phyloP scores from a whole-genome alignment of 1,140 invertebrate species.

The Lordiphosa clarofinis region DNA sequence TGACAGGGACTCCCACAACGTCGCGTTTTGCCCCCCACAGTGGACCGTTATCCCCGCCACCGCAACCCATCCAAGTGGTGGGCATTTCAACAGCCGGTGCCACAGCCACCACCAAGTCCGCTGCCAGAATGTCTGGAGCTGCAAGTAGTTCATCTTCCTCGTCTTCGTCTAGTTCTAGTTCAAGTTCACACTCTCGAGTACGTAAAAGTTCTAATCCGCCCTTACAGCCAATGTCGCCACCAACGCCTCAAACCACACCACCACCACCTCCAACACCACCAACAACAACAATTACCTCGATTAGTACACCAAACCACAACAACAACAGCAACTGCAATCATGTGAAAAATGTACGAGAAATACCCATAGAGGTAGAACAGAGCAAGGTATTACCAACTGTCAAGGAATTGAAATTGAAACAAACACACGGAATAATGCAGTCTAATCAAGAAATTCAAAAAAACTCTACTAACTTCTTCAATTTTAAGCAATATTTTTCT shows the following conservation, averaged over 20 bases:
- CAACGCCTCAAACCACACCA: conserved; percentile 16
- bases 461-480: no score
- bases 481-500: no score
- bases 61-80: conserved; percentile 71
- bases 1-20: conserved; percentile 42
- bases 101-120: conserved; percentile 23
- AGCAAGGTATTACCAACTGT: conserved; percentile 62
- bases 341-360: conserved; percentile 72
- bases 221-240: conserved; percentile 55
- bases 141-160: conserved; percentile 31
- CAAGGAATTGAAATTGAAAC: neutral
- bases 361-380: conserved; percentile 78
- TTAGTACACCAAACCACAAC: conserved; percentile 20
- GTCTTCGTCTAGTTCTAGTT: conserved; percentile 44
- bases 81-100: conserved; percentile 20
- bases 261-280: conserved; percentile 21
- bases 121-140: conserved; percentile 7
- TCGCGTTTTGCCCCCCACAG: conserved; percentile 24
- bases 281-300: conserved; percentile 19
- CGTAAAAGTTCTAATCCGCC: conserved; percentile 76
- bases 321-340: conserved; percentile 41
- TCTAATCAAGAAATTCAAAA: no score
- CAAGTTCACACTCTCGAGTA: conserved; percentile 69
- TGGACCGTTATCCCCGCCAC: conserved; percentile 66
- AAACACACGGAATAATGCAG: neutral